Percentiles rank a stretch among this genome's conserved stretches.
Conservation (phyloP, 2,797 vertebrate species). For the Scyliorhinus canicula region DNA sequence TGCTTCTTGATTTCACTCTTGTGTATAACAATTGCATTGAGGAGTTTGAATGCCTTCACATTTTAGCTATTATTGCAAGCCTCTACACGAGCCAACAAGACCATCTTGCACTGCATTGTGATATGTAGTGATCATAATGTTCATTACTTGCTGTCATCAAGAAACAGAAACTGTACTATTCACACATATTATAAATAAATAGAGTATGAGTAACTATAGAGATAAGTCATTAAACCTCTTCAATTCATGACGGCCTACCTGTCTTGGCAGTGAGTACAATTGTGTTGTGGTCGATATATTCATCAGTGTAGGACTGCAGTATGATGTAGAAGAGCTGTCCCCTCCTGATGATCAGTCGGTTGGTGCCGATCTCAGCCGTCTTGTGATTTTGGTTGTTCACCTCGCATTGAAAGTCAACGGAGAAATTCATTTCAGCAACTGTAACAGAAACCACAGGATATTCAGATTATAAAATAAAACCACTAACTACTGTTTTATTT, state of each 20-base stretch:
- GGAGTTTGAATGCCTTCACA: not conserved
- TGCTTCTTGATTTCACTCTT: not conserved
- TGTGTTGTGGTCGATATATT: slow-evolving; percentile 39
- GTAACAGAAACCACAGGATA: not conserved
- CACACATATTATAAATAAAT: not conserved
- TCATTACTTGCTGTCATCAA: not conserved
- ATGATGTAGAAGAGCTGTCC: slow-evolving; percentile 63
- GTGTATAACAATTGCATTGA: not conserved
- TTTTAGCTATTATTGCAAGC: not conserved
- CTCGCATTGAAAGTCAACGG: slow-evolving; percentile 46
- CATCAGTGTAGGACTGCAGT: slow-evolving; percentile 48
- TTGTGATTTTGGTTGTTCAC: slow-evolving; percentile 60
- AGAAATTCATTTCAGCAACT: not conserved
- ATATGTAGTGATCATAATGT: not conserved
- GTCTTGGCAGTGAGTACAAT: slow-evolving; percentile 58
- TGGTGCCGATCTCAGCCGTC: slow-evolving; percentile 56
- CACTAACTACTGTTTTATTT: not conserved
- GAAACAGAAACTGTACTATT: not conserved
- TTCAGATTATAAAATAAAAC: not conserved
- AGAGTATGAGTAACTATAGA: not conserved
- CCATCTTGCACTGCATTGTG: not conserved
- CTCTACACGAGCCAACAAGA: too few species aligned
- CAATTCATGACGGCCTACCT: slow-evolving; percentile 50
- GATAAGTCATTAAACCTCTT: not conserved
- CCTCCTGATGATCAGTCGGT: slow-evolving; percentile 58